Percentiles rank a stretch among this genome's conserved stretches.
Evolutionary conservation across 2,797 vertebrate species (phyloP).

Genomic region (Aplochiton taeniatus): DNA sequence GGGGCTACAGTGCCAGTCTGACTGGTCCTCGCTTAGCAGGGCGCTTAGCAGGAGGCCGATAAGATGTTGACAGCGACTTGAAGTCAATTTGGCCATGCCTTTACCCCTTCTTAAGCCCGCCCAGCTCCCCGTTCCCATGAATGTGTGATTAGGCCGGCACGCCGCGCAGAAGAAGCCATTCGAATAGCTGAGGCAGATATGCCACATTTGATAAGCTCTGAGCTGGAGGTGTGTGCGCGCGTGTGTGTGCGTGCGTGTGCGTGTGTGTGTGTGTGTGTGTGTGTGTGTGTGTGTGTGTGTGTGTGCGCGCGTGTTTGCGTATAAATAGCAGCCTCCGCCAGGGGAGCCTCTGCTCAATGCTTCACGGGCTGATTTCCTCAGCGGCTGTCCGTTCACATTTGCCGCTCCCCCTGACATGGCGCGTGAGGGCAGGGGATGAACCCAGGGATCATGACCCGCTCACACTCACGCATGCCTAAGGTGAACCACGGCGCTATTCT

Average conservation of each 20-base stretch:
- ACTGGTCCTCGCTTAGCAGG: constrained; percentile 53
- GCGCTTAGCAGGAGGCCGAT: constrained; percentile 62
- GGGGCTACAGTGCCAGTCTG: constrained; percentile 48
- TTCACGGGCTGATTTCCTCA: constrained; percentile 52
- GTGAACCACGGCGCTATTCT: background rate
- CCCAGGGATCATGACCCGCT: constrained; percentile 30
- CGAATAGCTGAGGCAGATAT: constrained; percentile 41
- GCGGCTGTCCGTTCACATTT: constrained; percentile 47
- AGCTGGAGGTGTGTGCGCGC: constrained; percentile 35
- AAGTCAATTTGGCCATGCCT: constrained; percentile 65
- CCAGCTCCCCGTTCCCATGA: constrained; percentile 33
- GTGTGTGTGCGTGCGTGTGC: too few relatives aligned
- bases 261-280: too few relatives aligned
- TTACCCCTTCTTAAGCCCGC: constrained; percentile 39
- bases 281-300: too few relatives aligned
- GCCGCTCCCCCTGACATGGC: constrained; percentile 43
- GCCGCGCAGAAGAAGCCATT: constrained; percentile 34
- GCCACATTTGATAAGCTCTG: constrained; percentile 56
- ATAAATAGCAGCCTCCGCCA: constrained; percentile 52
- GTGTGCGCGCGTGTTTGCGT: constrained; percentile 1
- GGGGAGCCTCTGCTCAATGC: constrained; percentile 53
- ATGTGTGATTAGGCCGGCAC: constrained; percentile 44
- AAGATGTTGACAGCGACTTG: constrained; percentile 58
- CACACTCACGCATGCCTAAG: background rate
- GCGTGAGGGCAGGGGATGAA: constrained; percentile 43